These are phyloP conservation scores for Micromesistius poutassou DNA, from an alignment of 2,797 vertebrate species.

Conservation along the genomic window DNA sequence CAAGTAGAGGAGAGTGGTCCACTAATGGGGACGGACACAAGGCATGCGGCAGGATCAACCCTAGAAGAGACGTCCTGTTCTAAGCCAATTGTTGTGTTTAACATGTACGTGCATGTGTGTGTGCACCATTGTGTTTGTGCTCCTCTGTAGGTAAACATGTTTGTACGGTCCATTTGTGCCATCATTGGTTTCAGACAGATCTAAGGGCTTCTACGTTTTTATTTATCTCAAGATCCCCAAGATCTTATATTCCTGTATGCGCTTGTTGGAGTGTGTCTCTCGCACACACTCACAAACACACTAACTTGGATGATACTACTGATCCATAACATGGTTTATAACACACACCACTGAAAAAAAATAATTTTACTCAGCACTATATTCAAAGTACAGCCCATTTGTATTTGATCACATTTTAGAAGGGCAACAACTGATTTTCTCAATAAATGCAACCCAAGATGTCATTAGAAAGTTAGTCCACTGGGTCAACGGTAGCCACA, in stretches of 20 bases:
- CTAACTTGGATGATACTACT: constrained; percentile 49
- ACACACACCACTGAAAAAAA: constrained; percentile 9
- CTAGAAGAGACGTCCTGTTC: not conserved
- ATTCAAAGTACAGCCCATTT: not conserved
- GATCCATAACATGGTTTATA: constrained; percentile 32
- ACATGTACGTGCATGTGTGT: not conserved
- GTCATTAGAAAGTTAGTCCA: not conserved
- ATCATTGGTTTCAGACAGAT: constrained; percentile 40
- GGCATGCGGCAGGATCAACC: constrained; percentile 42
- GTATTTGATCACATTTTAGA: not conserved
- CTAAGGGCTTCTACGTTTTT: constrained; percentile 34
- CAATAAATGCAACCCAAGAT: not conserved
- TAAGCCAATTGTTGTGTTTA: not conserved
- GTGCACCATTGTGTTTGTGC: constrained; percentile 19
- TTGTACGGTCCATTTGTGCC: too few species aligned
- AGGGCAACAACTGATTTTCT: not conserved
- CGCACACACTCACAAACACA: constrained; percentile 22
- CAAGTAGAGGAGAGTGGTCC: constrained; percentile 52
- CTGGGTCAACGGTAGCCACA: not conserved
- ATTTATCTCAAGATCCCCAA: constrained; percentile 34
- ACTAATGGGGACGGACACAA: constrained; percentile 58
- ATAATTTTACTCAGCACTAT: not conserved
- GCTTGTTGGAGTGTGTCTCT: constrained; percentile 7
- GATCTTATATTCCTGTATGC: constrained; percentile 11
- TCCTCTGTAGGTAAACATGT: not conserved